Conservation (phyloP, 2,113 vertebrate genomes). For the Echinops telfairi region DNA sequence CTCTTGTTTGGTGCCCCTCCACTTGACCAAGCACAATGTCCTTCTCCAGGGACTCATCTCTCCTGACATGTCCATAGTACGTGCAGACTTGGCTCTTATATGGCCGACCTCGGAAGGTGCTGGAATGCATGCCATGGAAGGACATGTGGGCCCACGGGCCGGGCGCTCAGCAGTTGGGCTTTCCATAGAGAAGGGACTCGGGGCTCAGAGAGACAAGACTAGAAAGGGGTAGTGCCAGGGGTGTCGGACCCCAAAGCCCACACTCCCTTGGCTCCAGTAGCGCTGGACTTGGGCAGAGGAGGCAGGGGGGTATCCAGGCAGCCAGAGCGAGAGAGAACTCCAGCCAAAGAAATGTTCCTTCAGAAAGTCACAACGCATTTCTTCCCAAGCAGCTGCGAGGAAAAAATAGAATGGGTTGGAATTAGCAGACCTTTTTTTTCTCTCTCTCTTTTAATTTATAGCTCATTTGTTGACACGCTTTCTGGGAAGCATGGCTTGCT, state of each 20-base stretch:
- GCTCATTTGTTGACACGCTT: slow-evolving; percentile 44
- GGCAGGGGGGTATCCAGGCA: neutral
- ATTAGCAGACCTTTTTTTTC: slow-evolving; percentile 65
- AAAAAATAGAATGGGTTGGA: slow-evolving; percentile 76
- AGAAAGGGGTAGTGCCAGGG: neutral
- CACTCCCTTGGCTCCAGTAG: accelerated
- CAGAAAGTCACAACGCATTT: slow-evolving; percentile 66
- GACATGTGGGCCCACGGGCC: neutral
- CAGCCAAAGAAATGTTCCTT: slow-evolving; percentile 75
- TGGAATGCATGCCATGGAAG: accelerated
- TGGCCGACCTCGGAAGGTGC: neutral
- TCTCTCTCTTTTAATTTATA: slow-evolving; percentile 69
- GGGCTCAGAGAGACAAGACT: neutral
- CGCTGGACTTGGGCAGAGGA: neutral
- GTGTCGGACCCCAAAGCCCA: neutral
- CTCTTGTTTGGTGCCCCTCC: too few species aligned
- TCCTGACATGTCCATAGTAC: too few species aligned
- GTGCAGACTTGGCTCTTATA: too few species aligned
- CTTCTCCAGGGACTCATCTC: too few species aligned
- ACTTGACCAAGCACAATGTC: too few species aligned
- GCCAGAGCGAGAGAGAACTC: neutral
- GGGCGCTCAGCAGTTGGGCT: neutral
- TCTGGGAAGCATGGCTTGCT: slow-evolving; percentile 11
- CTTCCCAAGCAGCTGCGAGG: slow-evolving; percentile 69
- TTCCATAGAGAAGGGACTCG: neutral